Base-by-base conservation (phyloP, 1,140 invertebrate genomes). In the Hypothenemus hampei region DNA sequence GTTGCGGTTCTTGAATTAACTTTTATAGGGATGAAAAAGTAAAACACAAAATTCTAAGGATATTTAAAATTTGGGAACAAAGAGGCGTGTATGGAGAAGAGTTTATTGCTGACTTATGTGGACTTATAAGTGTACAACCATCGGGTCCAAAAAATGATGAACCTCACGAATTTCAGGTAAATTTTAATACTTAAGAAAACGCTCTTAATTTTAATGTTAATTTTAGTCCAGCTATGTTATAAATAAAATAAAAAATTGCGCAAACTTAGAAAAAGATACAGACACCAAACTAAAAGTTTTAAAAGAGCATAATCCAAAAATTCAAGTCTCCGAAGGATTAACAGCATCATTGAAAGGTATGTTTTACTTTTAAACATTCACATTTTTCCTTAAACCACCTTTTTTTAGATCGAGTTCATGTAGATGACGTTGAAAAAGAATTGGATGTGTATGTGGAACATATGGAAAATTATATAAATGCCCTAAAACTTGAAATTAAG, bases 11-110 rank as follows among this genome's bases (percentile, higher is more conserved):
- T n/a, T n/a, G n/a, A n/a, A n/a, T n/a, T n/a, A n/a, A n/a, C n/a
- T n/a, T 56, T 74, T 75, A 47, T 66, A 89, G 91, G 61, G 91
- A 95, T 75, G 86, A 91, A 37, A 89, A 89, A 71, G 89, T 96
- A 4, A 84, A 87, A 64, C 78, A 85, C 55, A 86, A 89, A 68
- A 87, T 96, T 47, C 72, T 89, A 49, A 77, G 93, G 47, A 91
- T 97, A 54, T 91, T 96, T 67, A 92, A 89, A 66, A 95, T 97
- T 46, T 97, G 93, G 93, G 86, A 91, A 71, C 88, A 96, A 66
- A 75, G 93, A 65, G 82, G 81, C 56, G 84, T 96, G 5, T 96
- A 94, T 71, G 86, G 86, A 69, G 83, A 89, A 65, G 86, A 86
- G 61, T 94, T 93, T 69, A 77, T 95, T 8, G 78, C 85, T 18